These are phyloP conservation scores for Epinephelus malabaricus DNA, from an alignment of 2,797 vertebrate species.

Conservation along the genomic window DNA sequence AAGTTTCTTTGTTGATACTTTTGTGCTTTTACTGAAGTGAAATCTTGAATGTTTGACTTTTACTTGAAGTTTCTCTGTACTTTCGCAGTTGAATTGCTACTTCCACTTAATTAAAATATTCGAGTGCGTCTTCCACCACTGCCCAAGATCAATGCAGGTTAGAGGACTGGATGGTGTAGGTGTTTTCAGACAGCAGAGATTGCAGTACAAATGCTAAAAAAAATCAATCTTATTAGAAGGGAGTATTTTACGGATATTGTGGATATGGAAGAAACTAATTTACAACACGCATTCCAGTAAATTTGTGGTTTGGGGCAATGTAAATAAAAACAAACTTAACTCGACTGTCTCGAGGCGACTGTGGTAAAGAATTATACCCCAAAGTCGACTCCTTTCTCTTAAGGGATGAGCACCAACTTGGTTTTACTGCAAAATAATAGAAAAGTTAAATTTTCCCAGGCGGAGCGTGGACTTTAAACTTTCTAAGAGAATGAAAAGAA, in stretches of 20 bases:
- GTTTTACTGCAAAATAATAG: not conserved
- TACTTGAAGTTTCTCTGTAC: no score
- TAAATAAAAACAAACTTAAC: not conserved
- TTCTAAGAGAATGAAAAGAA: not conserved
- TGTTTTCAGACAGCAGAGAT: not conserved
- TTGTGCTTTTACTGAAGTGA: no score
- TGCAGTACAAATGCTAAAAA: not conserved
- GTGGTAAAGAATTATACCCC: not conserved
- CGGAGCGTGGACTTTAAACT: not conserved
- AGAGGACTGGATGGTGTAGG: no score
- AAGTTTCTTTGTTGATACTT: no score
- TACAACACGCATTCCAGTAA: not conserved
- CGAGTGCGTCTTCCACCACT: no score
- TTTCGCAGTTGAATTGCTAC: no score
- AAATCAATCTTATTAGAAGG: not conserved
- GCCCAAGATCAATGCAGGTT: not conserved
- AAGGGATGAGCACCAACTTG: not conserved
- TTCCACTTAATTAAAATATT: no score
- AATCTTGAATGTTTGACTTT: no score
- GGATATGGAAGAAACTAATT: not conserved
- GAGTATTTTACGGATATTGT: not conserved
- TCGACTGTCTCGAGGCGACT: not conserved
- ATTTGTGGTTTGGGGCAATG: not conserved
- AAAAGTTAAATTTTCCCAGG: not conserved
- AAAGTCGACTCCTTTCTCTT: not conserved